phyloP scores from a whole-genome alignment of 2,797 vertebrate genomes.

The Pteronotus mesoamericanus region DNA sequence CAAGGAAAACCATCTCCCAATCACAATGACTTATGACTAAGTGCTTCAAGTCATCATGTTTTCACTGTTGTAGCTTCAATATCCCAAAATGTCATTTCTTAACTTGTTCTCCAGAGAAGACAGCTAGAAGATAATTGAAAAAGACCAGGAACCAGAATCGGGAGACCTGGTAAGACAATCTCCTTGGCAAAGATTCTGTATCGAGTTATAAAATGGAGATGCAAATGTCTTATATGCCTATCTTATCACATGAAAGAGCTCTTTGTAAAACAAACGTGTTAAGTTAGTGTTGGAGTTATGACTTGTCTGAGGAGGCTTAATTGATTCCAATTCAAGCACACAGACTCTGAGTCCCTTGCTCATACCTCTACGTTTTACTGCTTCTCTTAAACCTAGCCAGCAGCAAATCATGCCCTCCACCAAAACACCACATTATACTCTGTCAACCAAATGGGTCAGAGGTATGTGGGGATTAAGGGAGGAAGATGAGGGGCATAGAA shows the following conservation, averaged over 20 bases:
- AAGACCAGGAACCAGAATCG: constrained; percentile 2
- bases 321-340: background rate
- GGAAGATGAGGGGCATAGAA: background rate
- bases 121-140: background rate
- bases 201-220: background rate
- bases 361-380: background rate
- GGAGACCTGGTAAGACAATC: constrained; percentile 5
- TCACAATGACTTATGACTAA: constrained; percentile 60
- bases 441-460: background rate
- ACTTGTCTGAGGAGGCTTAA: background rate
- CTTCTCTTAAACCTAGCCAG: background rate
- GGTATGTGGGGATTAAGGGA: background rate
- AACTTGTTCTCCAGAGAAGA: constrained; percentile 4
- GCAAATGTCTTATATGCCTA: background rate
- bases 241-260: constrained; percentile 19
- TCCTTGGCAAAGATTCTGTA: background rate
- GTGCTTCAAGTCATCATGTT: constrained; percentile 29
- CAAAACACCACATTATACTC: background rate
- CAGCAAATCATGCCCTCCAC: background rate
- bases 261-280: constrained; percentile 7
- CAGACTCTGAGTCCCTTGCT: background rate
- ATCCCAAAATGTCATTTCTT: constrained; percentile 57
- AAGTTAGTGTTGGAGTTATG: background rate
- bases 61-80: constrained; percentile 41
- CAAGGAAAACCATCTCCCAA: constrained; percentile 24